Base-by-base conservation (phyloP, 1,140 invertebrate genomes). In the Ips typographus region DNA sequence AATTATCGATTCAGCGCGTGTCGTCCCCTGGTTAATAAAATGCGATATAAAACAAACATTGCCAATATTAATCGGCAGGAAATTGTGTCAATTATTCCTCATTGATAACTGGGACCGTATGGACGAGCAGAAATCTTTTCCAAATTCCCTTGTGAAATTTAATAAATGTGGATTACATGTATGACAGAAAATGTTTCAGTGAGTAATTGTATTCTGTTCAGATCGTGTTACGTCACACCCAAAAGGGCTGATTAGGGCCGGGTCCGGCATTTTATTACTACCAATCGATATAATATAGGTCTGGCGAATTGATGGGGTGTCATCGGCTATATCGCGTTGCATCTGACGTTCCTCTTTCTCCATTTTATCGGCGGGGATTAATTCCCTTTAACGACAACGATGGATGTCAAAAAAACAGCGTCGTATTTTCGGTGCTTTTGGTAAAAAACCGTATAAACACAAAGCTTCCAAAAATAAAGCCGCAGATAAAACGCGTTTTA, bases 331-430 rank as follows among this genome's bases (percentile, higher is more conserved):
- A 68, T 68, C 65, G 65, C 37, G 58, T 68, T 68, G 65, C 65
- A 68, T 68, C 65, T 68, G 65, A 68, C 65, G 43, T 68, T 60
- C 53, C 56, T 68, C 65, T 68, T 65, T 65, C 56, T 65, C 52
- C 39, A n/a, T 65, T 65, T 56, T 56, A 56, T 56, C 53, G 53
- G 38, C 53, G n/a, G 37, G 53, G 44, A 49, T 49, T 49, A 49
- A 49, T 49, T 22, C 44, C 44, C 44, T 22, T 22, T 22, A 22
- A 22, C 22, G 22, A 3, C 44, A 49, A 49, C 44, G 44, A 22
- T 22, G 22, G 22, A 22, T 22, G 22, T 22, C 22, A 22, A 22
- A 22, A 22, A 22, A 22, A 22, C 22, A 22, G 44, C 44, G 7
- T 49, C 44, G 3, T 49, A 8, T 59, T 59, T 40, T 59, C 57